Evolutionary conservation across 2,113 vertebrate genomes (phyloP), one percentile per base, ranked within the genome.

Genomic region (Aviceda subcristata): DNA sequence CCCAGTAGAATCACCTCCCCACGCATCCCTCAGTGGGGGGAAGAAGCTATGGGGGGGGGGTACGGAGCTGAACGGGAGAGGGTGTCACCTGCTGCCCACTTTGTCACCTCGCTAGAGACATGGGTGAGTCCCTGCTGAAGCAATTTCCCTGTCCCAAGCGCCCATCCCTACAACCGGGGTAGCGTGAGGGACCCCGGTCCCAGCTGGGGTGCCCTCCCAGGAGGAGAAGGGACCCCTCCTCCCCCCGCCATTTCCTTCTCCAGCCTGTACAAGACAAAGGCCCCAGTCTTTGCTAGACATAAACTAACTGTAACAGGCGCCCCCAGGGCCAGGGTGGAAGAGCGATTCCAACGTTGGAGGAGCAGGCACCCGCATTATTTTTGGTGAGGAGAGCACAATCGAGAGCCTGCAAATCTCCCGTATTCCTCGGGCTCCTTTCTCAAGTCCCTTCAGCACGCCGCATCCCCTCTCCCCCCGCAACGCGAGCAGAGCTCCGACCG

Each of bases 11-110:
- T 3, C 63, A 1, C 6, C 2, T 38, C 19, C 12, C 4, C 13
- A 0, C 0, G 3, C 53, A 3, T 9, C 79, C 68, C 41, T 10
- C 48, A 1, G 12, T 1, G 5, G 15, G 16, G 20, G 41, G 29
- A 12, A 43, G 0, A 2, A 39, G 55, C 46, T 1, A 4, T 0
- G 13, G 11, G 66, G 57, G 66, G 57, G 39, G 39, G 39, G 26
- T 4, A 6, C 34, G 15, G 9, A 24, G 43, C 39, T 6, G 29
- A 12, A 0, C 0, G 2, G 53, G 39, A 48, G 12, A 21, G 10
- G 48, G 36, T 15, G 59, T 9, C 15, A 15, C 43, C 59, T 22
- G 29, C 34, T 4, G 0, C 27, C 14, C 17, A 6, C 55, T 90
- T 17, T 21, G 41, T 26, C 68, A 21, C 56, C 48, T 43, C 2